phyloP scores from a whole-genome alignment of 2,113 vertebrate species.

The Rhinolophus sinicus region DNA sequence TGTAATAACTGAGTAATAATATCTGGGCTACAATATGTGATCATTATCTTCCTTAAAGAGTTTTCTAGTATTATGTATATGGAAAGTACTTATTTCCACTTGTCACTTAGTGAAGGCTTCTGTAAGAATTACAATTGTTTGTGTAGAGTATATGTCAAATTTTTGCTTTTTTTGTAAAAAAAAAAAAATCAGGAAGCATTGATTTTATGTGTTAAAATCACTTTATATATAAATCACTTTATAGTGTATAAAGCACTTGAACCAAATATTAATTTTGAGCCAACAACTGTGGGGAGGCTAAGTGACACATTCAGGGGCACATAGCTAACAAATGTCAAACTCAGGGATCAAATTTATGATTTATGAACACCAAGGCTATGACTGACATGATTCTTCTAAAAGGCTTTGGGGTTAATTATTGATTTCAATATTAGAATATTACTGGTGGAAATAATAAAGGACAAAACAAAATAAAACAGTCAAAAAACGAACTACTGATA shows the following conservation, averaged over 20 bases:
- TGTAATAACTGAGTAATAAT: neutral
- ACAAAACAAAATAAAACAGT: neutral
- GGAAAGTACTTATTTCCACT: constrained; percentile 41
- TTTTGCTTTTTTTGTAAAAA: constrained; percentile 42
- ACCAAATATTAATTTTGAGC: constrained; percentile 35
- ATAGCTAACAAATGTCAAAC: neutral
- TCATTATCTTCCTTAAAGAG: neutral
- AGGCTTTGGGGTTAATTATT: neutral
- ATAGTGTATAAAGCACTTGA: neutral
- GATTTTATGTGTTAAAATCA: neutral
- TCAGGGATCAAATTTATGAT: neutral
- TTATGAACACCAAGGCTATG: neutral
- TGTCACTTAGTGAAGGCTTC: neutral
- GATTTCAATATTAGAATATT: constrained; percentile 22
- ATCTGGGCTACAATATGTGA: neutral
- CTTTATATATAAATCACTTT: neutral
- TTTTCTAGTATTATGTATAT: neutral
- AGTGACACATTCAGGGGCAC: neutral
- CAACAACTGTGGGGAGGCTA: neutral
- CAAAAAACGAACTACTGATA: neutral
- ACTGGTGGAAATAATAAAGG: neutral
- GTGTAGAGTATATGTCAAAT: neutral
- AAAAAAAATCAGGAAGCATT: neutral
- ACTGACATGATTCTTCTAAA: neutral
- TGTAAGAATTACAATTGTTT: constrained; percentile 31